Percentiles rank a stretch among this genome's conserved stretches.
Conservation (phyloP, 2,113 vertebrate genomes). For the Halichoerus grypus region DNA sequence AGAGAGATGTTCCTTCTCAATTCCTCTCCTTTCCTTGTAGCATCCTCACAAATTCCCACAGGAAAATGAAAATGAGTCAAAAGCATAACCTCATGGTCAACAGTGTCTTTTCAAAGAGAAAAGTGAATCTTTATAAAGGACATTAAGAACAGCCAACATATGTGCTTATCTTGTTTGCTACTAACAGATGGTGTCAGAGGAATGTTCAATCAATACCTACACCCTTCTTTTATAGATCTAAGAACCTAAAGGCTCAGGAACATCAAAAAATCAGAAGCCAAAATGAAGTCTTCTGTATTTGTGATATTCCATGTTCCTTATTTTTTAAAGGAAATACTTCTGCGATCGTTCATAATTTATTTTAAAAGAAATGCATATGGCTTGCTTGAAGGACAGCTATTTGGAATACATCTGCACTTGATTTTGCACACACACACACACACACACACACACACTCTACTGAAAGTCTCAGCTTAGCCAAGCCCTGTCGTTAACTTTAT, state of each 20-base stretch:
- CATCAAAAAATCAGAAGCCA: neutral
- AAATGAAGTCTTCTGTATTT: neutral
- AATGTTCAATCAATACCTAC: neutral
- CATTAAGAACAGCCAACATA: neutral
- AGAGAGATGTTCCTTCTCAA: neutral
- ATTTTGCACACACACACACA: neutral
- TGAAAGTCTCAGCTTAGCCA: neutral
- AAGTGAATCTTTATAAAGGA: neutral
- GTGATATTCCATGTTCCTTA: neutral
- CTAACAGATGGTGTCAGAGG: neutral
- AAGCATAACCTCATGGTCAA: constrained; percentile 48
- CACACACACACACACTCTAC: neutral
- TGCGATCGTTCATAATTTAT: neutral
- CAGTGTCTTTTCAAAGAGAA: neutral
- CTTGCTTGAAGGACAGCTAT: neutral
- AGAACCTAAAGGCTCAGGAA: neutral
- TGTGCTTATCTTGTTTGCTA: neutral
- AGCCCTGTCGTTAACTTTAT: neutral
- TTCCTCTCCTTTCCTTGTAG: constrained; percentile 33
- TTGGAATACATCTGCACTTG: neutral
- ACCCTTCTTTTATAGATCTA: neutral
- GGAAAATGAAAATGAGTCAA: constrained; percentile 47
- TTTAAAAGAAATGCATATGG: constrained; percentile 18
- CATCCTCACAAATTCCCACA: neutral
- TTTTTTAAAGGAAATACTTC: neutral